Conservation (phyloP, 1,140 invertebrate genomes). For the Tetragonula clypearis region DNA sequence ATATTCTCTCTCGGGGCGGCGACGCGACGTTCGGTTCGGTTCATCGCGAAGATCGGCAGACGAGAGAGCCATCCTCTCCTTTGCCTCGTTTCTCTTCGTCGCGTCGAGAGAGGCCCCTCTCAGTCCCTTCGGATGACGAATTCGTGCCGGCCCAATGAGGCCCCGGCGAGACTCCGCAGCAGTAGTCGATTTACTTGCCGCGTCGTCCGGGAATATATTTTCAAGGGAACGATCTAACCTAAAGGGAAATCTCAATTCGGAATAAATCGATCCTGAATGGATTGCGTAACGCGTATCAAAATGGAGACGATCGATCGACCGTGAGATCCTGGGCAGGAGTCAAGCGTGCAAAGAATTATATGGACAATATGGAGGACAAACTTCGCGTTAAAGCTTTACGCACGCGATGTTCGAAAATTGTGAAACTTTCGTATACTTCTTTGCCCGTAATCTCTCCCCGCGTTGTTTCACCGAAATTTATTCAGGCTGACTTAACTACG, state of each 20-base stretch:
- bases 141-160: slow-evolving; percentile 50
- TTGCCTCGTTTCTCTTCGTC: background rate
- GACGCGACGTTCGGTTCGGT: slow-evolving; percentile 33
- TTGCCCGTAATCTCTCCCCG: too few relatives aligned
- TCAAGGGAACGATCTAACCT: too few relatives aligned
- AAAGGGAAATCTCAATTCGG: background rate
- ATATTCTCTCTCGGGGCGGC: slow-evolving; percentile 48
- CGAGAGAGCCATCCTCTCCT: background rate
- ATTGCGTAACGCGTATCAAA: background rate
- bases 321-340: background rate
- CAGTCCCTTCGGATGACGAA: slow-evolving; percentile 41
- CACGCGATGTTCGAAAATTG: too few relatives aligned
- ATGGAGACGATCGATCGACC: background rate
- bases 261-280: background rate
- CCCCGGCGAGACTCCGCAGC: background rate
- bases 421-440: too few relatives aligned
- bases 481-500: too few relatives aligned
- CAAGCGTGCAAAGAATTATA: background rate
- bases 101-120: background rate
- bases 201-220: background rate
- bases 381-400: too few relatives aligned
- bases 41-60: background rate
- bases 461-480: too few relatives aligned
- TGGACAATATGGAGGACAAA: background rate
- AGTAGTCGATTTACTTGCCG: background rate